These are phyloP conservation scores for Nasonia longicornis DNA, from an alignment of 1,140 invertebrate species.

Conservation along the genomic window DNA sequence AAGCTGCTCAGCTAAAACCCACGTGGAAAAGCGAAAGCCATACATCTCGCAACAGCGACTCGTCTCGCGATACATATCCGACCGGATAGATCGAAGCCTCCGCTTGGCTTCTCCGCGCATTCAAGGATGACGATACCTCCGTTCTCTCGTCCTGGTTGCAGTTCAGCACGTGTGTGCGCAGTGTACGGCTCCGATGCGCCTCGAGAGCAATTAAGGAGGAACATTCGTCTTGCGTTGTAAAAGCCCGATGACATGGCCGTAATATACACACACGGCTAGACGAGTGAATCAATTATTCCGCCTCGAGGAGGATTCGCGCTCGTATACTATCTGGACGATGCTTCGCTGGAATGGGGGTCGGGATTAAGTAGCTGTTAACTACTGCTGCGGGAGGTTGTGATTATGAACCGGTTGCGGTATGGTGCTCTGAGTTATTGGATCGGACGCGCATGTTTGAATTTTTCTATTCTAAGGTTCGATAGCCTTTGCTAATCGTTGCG, in stretches of 20 bases:
- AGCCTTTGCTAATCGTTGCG: too few species aligned
- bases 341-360: not conserved
- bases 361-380: not conserved
- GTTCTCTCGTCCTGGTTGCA: slow-evolving; percentile 23
- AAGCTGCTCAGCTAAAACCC: not conserved
- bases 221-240: slow-evolving; percentile 23
- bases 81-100: slow-evolving; percentile 38
- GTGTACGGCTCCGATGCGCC: not conserved
- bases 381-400: not conserved
- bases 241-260: slow-evolving; percentile 18
- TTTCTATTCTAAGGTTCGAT: too few species aligned
- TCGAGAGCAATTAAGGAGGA: slow-evolving; percentile 28
- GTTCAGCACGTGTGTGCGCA: not conserved
- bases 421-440: not conserved
- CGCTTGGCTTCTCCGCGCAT: not conserved
- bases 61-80: slow-evolving; percentile 13
- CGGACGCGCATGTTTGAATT: too few species aligned
- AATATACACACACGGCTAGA: not conserved
- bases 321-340: too few species aligned
- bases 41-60: not conserved
- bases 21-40: not conserved
- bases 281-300: not conserved
- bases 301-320: not conserved
- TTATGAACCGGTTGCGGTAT: not conserved
- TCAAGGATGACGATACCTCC: slow-evolving; percentile 38